Evolutionary conservation across 2,797 vertebrate species (phyloP), one percentile per base, ranked within the genome.

Genomic region (Hyperoplus lanceolatus): DNA sequence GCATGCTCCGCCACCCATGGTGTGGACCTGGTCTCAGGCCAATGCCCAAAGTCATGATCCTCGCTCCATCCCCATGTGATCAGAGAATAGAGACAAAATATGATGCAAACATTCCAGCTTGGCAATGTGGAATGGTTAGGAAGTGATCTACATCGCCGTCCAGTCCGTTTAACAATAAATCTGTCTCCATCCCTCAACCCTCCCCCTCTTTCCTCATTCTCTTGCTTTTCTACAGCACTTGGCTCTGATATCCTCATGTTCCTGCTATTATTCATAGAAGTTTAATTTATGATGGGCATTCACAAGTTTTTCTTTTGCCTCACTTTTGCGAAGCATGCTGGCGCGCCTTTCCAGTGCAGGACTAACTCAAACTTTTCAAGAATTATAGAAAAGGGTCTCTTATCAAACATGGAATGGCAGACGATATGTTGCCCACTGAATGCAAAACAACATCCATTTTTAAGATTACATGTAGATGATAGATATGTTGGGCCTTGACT

Each of bases 271-370:
- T 92, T 90, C 86, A 90, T 83, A 64, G 50, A 36, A 21, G 43
- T 67, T 61, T 86, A 89, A 90, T 93, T 93, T 89, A 90, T 89
- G 81, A 85, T 8, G 49, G 79, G 75, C 80, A 77, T 91, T 92
- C 92, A 89, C 89, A 73, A 91, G 81, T 89, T 85, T 91, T 69
- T 89, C 84, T 91, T 80, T 86, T 79, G 80, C 83, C 45, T 70
- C 56, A 49, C 75, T 89, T 29, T 77, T 77, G 16, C 11, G 12
- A 76, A 78, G 58, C 67, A 57, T 60, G 72, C 46, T 79, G 62
- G 68, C 21, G 41, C 73, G 67, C 71, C 62, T 41, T 16, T 74
- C 82, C 51, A 70, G 43, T 48, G 4, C 75, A 68, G 78, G 59
- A 68, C 50, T 38, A 29, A 41, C 15, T 61, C 38, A 48, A 49